phyloP scores from a whole-genome alignment of 2,797 vertebrate species.

The Anguilla obscura region DNA sequence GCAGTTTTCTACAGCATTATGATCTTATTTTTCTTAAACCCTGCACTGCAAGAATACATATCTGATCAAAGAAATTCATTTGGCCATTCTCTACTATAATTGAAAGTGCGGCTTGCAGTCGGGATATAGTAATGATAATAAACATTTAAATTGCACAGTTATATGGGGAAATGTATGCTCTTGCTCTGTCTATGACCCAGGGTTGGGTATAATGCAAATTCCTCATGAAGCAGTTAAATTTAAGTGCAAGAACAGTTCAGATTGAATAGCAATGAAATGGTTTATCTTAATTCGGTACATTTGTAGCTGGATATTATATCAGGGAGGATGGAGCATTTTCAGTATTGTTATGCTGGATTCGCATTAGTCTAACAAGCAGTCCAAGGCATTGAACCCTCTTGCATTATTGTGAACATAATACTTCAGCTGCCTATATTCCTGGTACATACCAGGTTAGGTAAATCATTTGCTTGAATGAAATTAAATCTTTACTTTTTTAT shows the following conservation, averaged over 20 bases:
- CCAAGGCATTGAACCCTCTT: not conserved
- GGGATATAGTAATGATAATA: constrained; percentile 27
- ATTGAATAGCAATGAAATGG: not conserved
- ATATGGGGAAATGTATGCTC: not conserved
- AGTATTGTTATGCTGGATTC: not conserved
- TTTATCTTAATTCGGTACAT: constrained; percentile 2
- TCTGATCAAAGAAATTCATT: constrained; percentile 19
- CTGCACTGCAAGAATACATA: constrained; percentile 15
- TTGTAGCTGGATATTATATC: not conserved
- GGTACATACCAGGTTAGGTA: not conserved
- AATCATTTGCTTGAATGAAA: not conserved
- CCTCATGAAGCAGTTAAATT: constrained; percentile 15
- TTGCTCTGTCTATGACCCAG: constrained; percentile 12
- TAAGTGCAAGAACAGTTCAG: not conserved
- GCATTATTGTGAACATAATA: not conserved
- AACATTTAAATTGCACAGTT: constrained; percentile 12
- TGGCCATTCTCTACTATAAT: constrained; percentile 3
- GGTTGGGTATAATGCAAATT: constrained; percentile 7
- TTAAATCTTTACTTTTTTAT: not conserved
- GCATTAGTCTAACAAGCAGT: constrained; percentile 11
- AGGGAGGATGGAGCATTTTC: not conserved
- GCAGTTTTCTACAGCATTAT: constrained; percentile 6
- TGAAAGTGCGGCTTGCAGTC: constrained; percentile 24
- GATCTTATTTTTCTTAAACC: constrained; percentile 25
- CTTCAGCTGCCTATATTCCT: not conserved